These are phyloP conservation scores for Ambastaia sidthimunki DNA, from an alignment of 2,797 vertebrate genomes.

Conservation along the genomic window DNA sequence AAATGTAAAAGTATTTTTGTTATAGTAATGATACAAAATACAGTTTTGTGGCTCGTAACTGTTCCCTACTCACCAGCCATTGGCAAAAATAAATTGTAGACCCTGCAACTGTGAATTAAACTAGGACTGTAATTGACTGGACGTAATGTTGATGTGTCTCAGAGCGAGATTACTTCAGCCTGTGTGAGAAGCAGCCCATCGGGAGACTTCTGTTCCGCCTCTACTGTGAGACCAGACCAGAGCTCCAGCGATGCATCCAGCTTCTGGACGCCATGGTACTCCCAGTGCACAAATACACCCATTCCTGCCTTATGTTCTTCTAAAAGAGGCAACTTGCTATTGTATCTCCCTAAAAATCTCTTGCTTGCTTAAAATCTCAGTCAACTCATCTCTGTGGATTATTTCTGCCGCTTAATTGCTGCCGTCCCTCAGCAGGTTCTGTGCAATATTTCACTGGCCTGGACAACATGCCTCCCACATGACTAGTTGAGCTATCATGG, in stretches of 20 bases:
- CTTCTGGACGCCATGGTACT: slow-evolving; percentile 92
- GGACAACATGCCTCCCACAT: slow-evolving; percentile 73
- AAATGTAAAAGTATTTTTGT: background rate
- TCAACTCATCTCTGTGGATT: background rate
- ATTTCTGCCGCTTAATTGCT: background rate
- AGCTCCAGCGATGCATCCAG: slow-evolving; percentile 88
- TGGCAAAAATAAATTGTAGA: background rate
- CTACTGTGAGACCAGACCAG: slow-evolving; percentile 90
- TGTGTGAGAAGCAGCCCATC: slow-evolving; percentile 93
- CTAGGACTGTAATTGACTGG: slow-evolving; percentile 7
- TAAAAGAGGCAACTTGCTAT: background rate
- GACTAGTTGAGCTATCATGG: slow-evolving; percentile 64
- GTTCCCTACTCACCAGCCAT: too few relatives aligned
- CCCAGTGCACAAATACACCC: background rate
- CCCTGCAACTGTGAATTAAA: background rate
- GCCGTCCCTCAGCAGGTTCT: slow-evolving; percentile 13
- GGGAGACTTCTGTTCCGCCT: slow-evolving; percentile 92
- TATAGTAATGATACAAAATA: background rate
- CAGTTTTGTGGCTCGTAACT: background rate
- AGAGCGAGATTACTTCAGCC: slow-evolving; percentile 92
- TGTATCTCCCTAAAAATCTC: background rate
- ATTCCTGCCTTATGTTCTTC: background rate
- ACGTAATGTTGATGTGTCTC: slow-evolving; percentile 60
- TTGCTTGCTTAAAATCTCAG: background rate
- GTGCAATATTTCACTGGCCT: slow-evolving; percentile 52